phyloP scores from a whole-genome alignment of 2,888 invertebrate species.

The Anoplius nigerrimus region DNA sequence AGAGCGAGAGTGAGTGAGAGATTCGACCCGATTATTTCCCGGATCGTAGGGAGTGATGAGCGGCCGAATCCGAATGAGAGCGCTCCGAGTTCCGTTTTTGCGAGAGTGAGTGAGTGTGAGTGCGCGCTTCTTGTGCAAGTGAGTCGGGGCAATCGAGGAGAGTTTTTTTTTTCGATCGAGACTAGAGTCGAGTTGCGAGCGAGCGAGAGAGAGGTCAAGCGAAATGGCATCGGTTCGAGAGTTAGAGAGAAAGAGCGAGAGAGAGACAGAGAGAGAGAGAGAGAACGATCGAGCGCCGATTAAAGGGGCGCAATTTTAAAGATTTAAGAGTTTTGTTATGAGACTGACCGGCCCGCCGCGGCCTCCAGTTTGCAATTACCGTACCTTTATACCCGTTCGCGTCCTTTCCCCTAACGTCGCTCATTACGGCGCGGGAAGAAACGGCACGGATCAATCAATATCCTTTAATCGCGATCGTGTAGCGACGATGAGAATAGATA shows the following conservation, averaged over 20 bases:
- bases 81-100: too few relatives aligned
- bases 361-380: slow-evolving; percentile 69
- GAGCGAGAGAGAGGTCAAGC: slow-evolving; percentile 12
- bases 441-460: slow-evolving; percentile 40
- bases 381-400: slow-evolving; percentile 59
- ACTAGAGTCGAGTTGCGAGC: too few relatives aligned
- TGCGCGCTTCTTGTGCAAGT: slow-evolving; percentile 56
- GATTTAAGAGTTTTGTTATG: slow-evolving; percentile 68
- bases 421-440: slow-evolving; percentile 5
- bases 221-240: slow-evolving; percentile 15
- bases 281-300: slow-evolving; percentile 26
- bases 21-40: not conserved
- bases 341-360: slow-evolving; percentile 71
- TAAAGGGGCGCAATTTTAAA: slow-evolving; percentile 33
- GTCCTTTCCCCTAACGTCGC: slow-evolving; percentile 42
- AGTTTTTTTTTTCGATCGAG: slow-evolving; percentile 44
- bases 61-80: not conserved
- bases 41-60: slow-evolving; percentile 26
- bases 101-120: slow-evolving; percentile 48
- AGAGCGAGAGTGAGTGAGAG: slow-evolving; percentile 1
- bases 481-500: slow-evolving; percentile 34
- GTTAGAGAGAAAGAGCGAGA: slow-evolving; percentile 11
- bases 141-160: slow-evolving; percentile 68
- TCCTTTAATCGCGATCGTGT: slow-evolving; percentile 45
- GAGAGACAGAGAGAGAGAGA: not conserved